Percentiles rank a stretch among this genome's conserved stretches.
phyloP scores from a whole-genome alignment of 2,888 invertebrate genomes.

The Yponomeuta evonymella region DNA sequence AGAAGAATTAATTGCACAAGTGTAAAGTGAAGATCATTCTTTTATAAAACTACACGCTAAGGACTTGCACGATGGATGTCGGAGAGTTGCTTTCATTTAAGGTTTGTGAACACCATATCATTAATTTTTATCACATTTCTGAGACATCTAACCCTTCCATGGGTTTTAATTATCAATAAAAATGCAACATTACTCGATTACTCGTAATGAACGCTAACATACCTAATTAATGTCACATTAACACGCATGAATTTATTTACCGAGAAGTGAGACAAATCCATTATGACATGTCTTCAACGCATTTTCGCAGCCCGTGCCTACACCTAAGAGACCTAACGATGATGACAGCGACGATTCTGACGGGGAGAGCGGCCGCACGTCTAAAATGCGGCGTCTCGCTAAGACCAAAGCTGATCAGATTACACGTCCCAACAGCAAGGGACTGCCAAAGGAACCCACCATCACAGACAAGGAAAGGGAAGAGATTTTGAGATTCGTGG shows the following conservation, averaged over 20 bases:
- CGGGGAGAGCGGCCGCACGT: slow-evolving; percentile 77
- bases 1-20: too few relatives aligned
- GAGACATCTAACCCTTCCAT: too few relatives aligned
- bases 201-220: too few relatives aligned
- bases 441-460: slow-evolving; percentile 76
- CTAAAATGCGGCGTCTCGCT: slow-evolving; percentile 78
- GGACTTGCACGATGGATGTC: slow-evolving; percentile 57
- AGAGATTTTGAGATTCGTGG: slow-evolving; percentile 88
- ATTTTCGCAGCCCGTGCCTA: slow-evolving; percentile 83
- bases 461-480: slow-evolving; percentile 84
- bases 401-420: slow-evolving; percentile 62
- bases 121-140: too few relatives aligned
- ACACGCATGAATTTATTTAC: too few relatives aligned
- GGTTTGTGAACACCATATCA: slow-evolving; percentile 34
- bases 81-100: slow-evolving; percentile 69
- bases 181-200: too few relatives aligned
- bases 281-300: not conserved
- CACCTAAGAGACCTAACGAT: slow-evolving; percentile 83
- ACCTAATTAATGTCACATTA: too few relatives aligned
- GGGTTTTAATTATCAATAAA: too few relatives aligned
- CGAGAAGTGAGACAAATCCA: not conserved
- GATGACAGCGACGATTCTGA: slow-evolving; percentile 82
- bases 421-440: slow-evolving; percentile 57
- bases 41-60: not conserved
- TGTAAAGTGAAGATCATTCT: too few relatives aligned